A percentile compares a stretch with the other conserved stretches of the same genome.
phyloP scores from a whole-genome alignment of 2,888 invertebrate species.

The Drosophila pseudotalamancana region DNA sequence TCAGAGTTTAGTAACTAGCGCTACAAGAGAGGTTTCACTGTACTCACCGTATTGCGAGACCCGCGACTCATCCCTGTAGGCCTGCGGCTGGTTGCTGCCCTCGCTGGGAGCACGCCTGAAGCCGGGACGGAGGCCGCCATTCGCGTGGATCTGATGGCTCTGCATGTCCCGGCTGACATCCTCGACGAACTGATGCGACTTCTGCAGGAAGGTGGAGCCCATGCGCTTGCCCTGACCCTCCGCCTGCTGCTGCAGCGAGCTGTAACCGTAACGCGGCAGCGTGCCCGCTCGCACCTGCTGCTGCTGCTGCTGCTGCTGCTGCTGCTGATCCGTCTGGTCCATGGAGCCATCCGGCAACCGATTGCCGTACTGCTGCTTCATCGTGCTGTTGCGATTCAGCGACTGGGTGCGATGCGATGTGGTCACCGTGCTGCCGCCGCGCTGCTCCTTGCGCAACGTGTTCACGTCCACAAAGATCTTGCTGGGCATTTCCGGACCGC shows the following conservation, averaged over 20 bases:
- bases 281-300: slow-evolving; percentile 85
- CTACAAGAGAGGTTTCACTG: neutral
- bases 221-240: slow-evolving; percentile 87
- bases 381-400: slow-evolving; percentile 78
- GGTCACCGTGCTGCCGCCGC: slow-evolving; percentile 71
- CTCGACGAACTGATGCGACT: slow-evolving; percentile 88
- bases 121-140: slow-evolving; percentile 79
- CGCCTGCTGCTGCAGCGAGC: slow-evolving; percentile 82
- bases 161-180: slow-evolving; percentile 88
- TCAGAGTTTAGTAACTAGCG: slow-evolving; percentile 6
- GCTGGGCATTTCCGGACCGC: slow-evolving; percentile 85
- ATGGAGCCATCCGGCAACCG: slow-evolving; percentile 42
- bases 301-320: slow-evolving; percentile 70
- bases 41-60: slow-evolving; percentile 90
- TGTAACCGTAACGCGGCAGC: slow-evolving; percentile 87
- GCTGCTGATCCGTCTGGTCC: slow-evolving; percentile 65
- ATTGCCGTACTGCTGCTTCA: slow-evolving; percentile 56
- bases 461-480: slow-evolving; percentile 80
- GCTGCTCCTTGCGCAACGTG: slow-evolving; percentile 70
- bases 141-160: slow-evolving; percentile 16
- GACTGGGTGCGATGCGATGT: slow-evolving; percentile 78
- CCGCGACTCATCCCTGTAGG: slow-evolving; percentile 89
- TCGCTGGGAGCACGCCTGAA: slow-evolving; percentile 84
- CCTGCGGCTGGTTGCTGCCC: slow-evolving; percentile 86
- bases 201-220: slow-evolving; percentile 88